Evolutionary conservation across 1,140 invertebrate species (phyloP), one percentile per base, ranked within the genome.

Genomic region (Drosophila teissieri): DNA sequence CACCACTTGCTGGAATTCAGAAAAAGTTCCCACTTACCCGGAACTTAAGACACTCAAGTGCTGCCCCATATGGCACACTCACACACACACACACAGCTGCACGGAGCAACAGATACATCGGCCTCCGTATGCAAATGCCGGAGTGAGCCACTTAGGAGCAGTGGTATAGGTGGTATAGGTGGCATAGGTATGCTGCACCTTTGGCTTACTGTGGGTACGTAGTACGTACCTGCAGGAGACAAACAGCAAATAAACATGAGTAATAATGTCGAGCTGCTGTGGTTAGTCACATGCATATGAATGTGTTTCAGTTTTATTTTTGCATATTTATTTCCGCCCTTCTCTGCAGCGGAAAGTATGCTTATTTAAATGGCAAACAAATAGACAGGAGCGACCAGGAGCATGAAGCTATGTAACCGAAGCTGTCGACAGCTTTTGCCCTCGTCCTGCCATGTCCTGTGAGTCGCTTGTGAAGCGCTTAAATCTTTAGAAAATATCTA

Each of bases 281-380:
- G 79, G 79, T 72, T 73, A 68, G 56, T 77, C 64, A 74, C 44
- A 83, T 88, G 83, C 83, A 89, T 88, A 88, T 88, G 80, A 70
- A 85, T 79, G 27, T 54, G 56, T 62, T 45, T 56, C 45, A 44
- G 56, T 70, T 45, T 56, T 51, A 64, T 36, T 67, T 67, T 42
- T 52, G 12, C 46, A 52, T 45, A 14, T 37, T 31, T 68, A 44
- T 63, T 70, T 72, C 54, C 22, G 40, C 8, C 31, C 31, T 40
- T 53, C 68, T 56, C 56, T 44, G 8, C 17, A 11, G 3, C 15
- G 2, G 52, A 81, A 84, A 84, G 69, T 84, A 63, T 86, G 83
- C 83, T 88, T 83, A 86, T 86, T 88, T 88, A 88, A 89, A 88
- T 89, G 84, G 52, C 83, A 88, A 89, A 89, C 84, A 83, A 88